Conservation (phyloP, 2,888 invertebrate species). For the Celastrina argiolus region DNA sequence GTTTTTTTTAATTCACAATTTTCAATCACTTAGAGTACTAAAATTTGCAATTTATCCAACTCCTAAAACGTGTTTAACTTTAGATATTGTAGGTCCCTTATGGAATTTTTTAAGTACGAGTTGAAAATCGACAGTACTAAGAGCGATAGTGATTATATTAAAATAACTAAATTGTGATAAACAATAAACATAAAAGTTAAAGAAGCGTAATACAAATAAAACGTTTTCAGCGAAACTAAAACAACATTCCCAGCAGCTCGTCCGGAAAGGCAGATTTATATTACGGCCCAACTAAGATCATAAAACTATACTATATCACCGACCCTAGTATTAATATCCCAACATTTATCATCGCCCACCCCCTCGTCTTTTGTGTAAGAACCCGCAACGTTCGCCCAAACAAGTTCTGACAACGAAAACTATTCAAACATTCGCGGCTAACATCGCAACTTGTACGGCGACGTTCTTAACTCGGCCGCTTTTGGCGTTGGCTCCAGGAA, state of each 20-base stretch:
- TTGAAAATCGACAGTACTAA: neutral
- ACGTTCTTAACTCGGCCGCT: constrained; percentile 74
- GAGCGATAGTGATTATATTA: neutral
- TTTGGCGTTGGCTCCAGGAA: constrained; percentile 69
- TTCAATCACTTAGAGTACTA: too few species aligned
- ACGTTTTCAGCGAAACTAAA: constrained; percentile 25
- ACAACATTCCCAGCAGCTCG: constrained; percentile 49
- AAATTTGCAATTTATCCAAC: too few species aligned
- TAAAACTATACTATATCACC: constrained; percentile 72
- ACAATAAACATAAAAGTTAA: neutral
- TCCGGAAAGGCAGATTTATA: constrained; percentile 73
- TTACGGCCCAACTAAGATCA: constrained; percentile 75
- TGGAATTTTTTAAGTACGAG: neutral
- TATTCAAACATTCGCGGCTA: constrained; percentile 69
- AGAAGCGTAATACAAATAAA: constrained; percentile 11
- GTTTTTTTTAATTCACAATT: too few species aligned
- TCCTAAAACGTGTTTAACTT: too few species aligned
- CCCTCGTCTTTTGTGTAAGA: constrained; percentile 74
- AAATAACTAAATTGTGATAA: neutral
- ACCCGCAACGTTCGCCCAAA: constrained; percentile 64
- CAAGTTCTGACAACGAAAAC: constrained; percentile 71
- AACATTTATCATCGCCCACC: constrained; percentile 72
- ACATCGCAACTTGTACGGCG: constrained; percentile 70
- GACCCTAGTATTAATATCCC: constrained; percentile 70
- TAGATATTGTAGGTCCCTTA: too few species aligned